Base-by-base conservation (phyloP, 2,113 vertebrate genomes). In the Lates calcarifer region DNA sequence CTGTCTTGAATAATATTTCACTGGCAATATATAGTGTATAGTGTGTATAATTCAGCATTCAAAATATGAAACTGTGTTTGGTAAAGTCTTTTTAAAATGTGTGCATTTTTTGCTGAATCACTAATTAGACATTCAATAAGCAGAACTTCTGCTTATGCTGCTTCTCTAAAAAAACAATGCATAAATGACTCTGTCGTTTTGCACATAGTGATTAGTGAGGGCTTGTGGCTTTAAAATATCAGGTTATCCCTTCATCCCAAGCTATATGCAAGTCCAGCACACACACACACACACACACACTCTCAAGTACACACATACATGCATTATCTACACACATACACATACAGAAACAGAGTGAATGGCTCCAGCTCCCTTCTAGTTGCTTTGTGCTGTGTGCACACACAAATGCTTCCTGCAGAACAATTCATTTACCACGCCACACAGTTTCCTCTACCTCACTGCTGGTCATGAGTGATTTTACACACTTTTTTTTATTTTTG, bases 381-480 rank as follows among this genome's bases (percentile, higher is more conserved):
- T 41, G 29, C 11, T 78, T 51, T 84, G 53, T 80, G 67, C 64
- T 24, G 33, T n/a, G 68, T 78, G 76, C 77, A 66, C 56, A 81
- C 78, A 83, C 74, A 87, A 76, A 87, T 86, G 72, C 57, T 88
- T 87, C 83, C 85, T 75, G 77, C 77, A 84, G 90, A 90, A 90
- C 67, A 84, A 91, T 83, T 88, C 18, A 86, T 89, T 88, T 81
- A 76, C 68, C 68, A 65, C 37, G 43, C 37, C 65, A 39, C 79
- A 89, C 62, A 41, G 57, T 79, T 87, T 62, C 60, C 62, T 85
- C 60, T 26, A 5, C 58, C 64, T 57, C 84, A 63, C 68, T 75
- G 74, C 66, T 81, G 69, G 63, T 74, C 57, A 79, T 29, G 67
- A 77, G 71, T 58, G 69, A 70, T 80, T 85, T 78, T 67, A 60